These are phyloP conservation scores for Leptarthrus brevirostris DNA, from an alignment of 2,888 invertebrate species.

Conservation along the genomic window DNA sequence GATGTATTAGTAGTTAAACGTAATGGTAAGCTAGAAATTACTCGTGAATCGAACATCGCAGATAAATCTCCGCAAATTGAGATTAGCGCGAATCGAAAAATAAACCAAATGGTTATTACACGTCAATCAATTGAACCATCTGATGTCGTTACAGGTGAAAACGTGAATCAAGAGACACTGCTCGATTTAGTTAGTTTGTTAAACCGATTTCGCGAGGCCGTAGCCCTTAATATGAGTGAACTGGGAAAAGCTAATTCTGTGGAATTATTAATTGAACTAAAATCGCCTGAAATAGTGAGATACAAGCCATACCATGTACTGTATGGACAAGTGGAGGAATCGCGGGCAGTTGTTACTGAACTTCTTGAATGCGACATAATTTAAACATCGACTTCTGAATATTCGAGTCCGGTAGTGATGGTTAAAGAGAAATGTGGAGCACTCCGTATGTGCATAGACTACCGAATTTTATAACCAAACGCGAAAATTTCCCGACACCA, in stretches of 20 bases:
- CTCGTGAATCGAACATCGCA: neutral
- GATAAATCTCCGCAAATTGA: neutral
- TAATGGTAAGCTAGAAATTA: neutral
- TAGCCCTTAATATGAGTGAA: neutral
- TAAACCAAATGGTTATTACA: too few species aligned
- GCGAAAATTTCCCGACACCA: too few species aligned
- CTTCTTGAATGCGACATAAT: too few species aligned
- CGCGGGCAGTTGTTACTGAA: neutral
- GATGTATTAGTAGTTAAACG: neutral
- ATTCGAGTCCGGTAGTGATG: too few species aligned
- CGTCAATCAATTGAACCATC: too few species aligned
- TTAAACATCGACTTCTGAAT: too few species aligned
- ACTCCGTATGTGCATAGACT: too few species aligned
- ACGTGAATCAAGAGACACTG: neutral
- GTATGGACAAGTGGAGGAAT: neutral
- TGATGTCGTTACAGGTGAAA: too few species aligned
- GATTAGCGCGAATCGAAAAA: neutral
- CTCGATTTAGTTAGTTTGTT: too few species aligned
- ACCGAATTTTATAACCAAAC: slow-evolving; percentile 54
- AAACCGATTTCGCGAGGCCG: too few species aligned
- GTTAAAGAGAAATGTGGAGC: too few species aligned
- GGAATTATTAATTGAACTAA: neutral
- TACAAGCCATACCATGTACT: neutral
- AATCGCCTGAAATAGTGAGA: neutral
- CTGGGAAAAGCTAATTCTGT: too few species aligned